Evolutionary conservation across 2,797 vertebrate species (phyloP), one percentile per base, ranked within the genome.

Genomic region (Steatocranus sp.): DNA sequence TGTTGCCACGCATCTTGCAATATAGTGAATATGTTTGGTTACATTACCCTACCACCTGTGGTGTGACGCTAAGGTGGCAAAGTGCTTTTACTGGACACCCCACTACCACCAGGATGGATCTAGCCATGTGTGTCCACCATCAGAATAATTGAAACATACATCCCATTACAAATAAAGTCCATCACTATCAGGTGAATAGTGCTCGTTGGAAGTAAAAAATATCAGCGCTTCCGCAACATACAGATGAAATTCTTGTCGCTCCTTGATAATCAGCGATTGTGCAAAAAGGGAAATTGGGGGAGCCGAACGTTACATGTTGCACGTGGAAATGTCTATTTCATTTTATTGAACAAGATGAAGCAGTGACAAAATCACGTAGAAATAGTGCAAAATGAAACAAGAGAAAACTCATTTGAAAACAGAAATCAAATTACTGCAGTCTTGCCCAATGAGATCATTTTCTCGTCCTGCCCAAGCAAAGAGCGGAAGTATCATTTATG

Each of bases 21-120:
- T 79, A 75, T 66, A 82, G 87, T 79, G 92, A 95, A 96, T 95
- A 96, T 86, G 94, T 96, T 95, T 95, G 93, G 88, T 91, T 93
- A 87, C 86, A 93, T 95, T 95, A 95, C 61, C 75, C 78, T 86
- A 89, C 83, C 88, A 87, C 91, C 92, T 88, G 79, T 84, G 85
- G 84, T 79, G 88, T 81, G 78, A 81, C 68, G 76, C 84, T 77
- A 80, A 66, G 78, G 74, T 77, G 48, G 79, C 15, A 82, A 85
- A 58, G 38, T 46, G 46, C 75, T 84, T 83, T 79, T 63, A 79
- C 79, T 20, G 83, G 89, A 87, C 79, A 43, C 83, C 78, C 73
- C 68, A 49, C 43, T 73, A 73, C 25, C 68, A 68, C 36, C 76
- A 86, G 75, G 85, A 81, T 32, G 77, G 61, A 77, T 76, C 75